Evolutionary conservation across 2,113 vertebrate species (phyloP).

Genomic region (Pseudopipra pipra): DNA sequence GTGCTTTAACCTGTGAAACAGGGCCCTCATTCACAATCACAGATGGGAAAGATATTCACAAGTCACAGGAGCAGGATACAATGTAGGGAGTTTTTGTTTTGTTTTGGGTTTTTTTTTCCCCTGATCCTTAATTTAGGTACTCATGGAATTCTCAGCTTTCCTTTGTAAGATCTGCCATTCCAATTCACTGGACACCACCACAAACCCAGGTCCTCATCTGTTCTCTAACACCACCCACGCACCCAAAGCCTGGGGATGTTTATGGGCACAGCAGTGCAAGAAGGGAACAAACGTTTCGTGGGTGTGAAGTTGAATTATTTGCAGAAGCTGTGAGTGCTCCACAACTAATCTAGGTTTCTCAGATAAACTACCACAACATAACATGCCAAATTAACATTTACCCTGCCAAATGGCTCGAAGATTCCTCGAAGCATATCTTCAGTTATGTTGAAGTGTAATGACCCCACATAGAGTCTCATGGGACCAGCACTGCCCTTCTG

Average conservation of each 20-base stretch:
- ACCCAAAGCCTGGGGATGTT: background rate
- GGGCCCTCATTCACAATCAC: background rate
- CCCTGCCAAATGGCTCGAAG: conserved; percentile 95
- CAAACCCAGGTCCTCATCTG: background rate
- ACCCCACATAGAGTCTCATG: conserved; percentile 94
- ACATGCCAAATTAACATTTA: conserved; percentile 21
- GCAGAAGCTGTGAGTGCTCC: background rate
- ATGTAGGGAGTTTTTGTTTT: accelerated
- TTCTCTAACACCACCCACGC: background rate
- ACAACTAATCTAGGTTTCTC: background rate
- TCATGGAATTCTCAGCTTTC: background rate
- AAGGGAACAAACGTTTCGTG: background rate
- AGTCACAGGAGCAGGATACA: background rate
- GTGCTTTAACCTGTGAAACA: background rate
- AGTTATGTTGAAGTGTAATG: conserved; percentile 96
- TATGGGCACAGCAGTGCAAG: background rate
- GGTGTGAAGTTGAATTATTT: background rate
- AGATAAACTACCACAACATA: background rate
- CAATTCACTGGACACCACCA: background rate
- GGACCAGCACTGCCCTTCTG: conserved; percentile 91
- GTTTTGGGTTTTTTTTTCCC: accelerated
- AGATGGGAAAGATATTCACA: background rate
- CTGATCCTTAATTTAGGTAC: background rate
- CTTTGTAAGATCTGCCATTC: background rate
- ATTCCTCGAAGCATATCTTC: conserved; percentile 97